Conservation (phyloP, 2,888 invertebrate genomes). For the Neelides folsomi region DNA sequence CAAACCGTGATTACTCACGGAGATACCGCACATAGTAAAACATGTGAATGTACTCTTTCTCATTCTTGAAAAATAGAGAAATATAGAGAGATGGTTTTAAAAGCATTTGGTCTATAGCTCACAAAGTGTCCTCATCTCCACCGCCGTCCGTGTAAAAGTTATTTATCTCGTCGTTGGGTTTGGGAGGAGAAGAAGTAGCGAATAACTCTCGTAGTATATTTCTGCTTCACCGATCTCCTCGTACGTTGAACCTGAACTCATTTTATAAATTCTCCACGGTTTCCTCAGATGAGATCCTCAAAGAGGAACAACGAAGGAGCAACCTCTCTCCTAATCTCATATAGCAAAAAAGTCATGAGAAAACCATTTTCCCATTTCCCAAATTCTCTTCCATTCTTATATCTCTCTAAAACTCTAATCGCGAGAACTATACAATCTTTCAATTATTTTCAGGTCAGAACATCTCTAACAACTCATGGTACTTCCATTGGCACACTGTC, state of each 20-base stretch:
- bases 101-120: no score
- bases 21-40: no score
- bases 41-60: no score
- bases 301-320: background rate
- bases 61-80: no score
- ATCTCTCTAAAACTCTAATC: no score
- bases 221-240: conserved; percentile 27
- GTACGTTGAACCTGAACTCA: conserved; percentile 29
- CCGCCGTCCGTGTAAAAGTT: background rate
- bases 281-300: conserved; percentile 1
- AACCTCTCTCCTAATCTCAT: background rate
- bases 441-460: conserved; percentile 1
- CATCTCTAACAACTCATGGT: background rate
- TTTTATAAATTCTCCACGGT: conserved; percentile 12
- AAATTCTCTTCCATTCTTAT: background rate
- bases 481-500: no score
- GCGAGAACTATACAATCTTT: background rate
- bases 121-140: background rate
- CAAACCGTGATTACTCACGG: no score
- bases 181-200: no score
- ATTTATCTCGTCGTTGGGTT: background rate
- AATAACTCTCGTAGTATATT: conserved; percentile 6
- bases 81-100: no score
- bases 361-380: background rate
- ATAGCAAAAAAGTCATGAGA: background rate